Percentiles rank a stretch among this genome's conserved stretches.
These are phyloP conservation scores for Larimichthys polyactis DNA, from an alignment of 2,113 vertebrate genomes.

Conservation along the genomic window DNA sequence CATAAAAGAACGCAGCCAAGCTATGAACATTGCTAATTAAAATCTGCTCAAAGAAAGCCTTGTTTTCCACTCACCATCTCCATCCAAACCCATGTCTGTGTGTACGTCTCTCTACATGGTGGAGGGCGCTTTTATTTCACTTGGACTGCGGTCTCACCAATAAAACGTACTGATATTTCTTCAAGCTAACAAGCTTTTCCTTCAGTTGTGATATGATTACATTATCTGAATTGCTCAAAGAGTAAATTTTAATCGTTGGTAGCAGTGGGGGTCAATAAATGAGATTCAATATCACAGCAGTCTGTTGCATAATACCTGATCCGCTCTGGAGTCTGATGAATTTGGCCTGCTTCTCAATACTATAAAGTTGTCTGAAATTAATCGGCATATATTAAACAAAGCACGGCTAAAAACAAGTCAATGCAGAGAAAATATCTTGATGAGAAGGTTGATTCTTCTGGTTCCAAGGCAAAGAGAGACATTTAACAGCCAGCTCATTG, in stretches of 20 bases:
- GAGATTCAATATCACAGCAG: conserved; percentile 31
- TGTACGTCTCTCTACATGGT: conserved; percentile 55
- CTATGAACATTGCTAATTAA: conserved; percentile 83
- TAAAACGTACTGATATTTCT: conserved; percentile 72
- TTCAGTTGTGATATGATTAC: conserved; percentile 32
- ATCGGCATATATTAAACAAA: background rate
- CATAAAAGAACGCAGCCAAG: conserved; percentile 79
- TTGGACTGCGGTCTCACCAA: conserved; percentile 61
- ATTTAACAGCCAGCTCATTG: conserved; percentile 25
- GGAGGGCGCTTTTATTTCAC: conserved; percentile 72
- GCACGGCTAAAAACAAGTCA: background rate
- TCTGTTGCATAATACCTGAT: conserved; percentile 25
- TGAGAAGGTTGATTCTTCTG: background rate
- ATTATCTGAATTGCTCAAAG: conserved; percentile 46
- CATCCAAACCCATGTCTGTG: conserved; percentile 78
- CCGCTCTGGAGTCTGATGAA: background rate
- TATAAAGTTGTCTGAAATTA: conserved; percentile 12
- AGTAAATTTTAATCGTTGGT: conserved; percentile 34
- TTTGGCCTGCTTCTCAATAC: background rate
- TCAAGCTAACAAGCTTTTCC: conserved; percentile 59
- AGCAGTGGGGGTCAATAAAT: conserved; percentile 28
- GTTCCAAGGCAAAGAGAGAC: background rate
- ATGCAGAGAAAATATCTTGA: background rate
- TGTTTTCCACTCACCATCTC: conserved; percentile 77
- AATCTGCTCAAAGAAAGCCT: conserved; percentile 80